These are phyloP conservation scores for Limenitis camilla DNA, from an alignment of 2,888 invertebrate genomes.

Conservation along the genomic window DNA sequence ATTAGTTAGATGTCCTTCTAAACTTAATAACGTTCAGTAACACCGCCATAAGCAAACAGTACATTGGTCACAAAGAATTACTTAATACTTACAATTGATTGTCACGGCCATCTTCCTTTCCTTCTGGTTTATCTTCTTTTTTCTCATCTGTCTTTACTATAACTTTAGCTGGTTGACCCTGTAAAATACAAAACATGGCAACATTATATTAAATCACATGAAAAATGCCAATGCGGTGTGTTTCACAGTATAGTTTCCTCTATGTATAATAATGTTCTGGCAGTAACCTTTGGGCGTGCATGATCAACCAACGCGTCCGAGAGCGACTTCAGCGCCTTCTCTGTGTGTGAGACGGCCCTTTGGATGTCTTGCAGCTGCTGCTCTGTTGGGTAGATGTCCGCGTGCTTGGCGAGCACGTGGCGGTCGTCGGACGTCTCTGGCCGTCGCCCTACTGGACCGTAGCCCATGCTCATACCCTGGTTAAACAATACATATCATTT, in stretches of 20 bases:
- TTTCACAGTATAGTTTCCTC: not conserved
- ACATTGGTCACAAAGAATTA: not conserved
- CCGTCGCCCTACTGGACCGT: conserved; percentile 77
- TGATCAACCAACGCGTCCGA: conserved; percentile 88
- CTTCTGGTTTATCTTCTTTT: conserved; percentile 68
- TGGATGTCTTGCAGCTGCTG: conserved; percentile 92
- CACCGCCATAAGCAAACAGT: too few relatives aligned
- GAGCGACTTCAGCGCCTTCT: conserved; percentile 94
- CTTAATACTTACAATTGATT: conserved; percentile 79
- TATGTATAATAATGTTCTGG: conserved; percentile 79
- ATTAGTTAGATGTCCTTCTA: too few relatives aligned
- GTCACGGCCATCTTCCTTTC: conserved; percentile 85
- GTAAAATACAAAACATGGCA: not conserved
- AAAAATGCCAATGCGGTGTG: too few relatives aligned
- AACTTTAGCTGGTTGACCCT: conserved; percentile 39
- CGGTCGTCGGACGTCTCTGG: conserved; percentile 97
- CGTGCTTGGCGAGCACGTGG: conserved; percentile 94
- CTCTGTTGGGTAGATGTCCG: conserved; percentile 94
- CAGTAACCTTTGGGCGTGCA: conserved; percentile 48
- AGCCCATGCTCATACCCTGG: conserved; percentile 38
- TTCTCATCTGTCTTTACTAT: conserved; percentile 48
- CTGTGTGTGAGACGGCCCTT: conserved; percentile 92
- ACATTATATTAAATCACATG: too few relatives aligned
- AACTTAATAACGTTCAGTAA: too few relatives aligned
- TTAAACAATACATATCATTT: conserved; percentile 11